A percentile compares a stretch with the other conserved stretches of the same genome.
phyloP scores from a whole-genome alignment of 2,113 vertebrate species.

The Ceyx cyanopectus region DNA sequence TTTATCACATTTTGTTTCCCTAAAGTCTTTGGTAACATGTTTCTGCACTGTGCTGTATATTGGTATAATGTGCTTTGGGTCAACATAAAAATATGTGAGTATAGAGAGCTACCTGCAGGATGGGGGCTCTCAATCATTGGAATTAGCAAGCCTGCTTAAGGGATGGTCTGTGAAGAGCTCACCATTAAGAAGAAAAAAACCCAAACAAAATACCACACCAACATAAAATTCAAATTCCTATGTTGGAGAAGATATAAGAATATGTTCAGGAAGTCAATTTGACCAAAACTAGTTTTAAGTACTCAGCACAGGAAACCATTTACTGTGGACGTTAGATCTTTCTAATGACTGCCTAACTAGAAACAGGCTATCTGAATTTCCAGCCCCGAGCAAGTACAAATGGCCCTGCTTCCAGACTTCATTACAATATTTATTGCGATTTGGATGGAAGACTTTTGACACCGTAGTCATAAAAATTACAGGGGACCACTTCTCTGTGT shows the following conservation, averaged over 20 bases:
- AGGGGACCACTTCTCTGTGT: slow-evolving; percentile 78
- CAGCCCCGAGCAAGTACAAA: slow-evolving; percentile 91
- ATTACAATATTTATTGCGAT: slow-evolving; percentile 95
- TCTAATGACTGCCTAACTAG: slow-evolving; percentile 99
- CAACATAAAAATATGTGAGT: not conserved
- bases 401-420: slow-evolving; percentile 90
- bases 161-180: not conserved
- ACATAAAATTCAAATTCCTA: not conserved
- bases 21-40: not conserved
- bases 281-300: slow-evolving; percentile 95
- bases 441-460: slow-evolving; percentile 95
- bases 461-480: slow-evolving; percentile 92
- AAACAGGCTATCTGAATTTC: slow-evolving; percentile 95
- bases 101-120: not conserved
- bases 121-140: not conserved
- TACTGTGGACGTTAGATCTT: slow-evolving; percentile 94
- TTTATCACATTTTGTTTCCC: not conserved
- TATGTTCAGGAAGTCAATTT: slow-evolving; percentile 95
- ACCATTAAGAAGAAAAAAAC: not conserved
- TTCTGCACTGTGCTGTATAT: not conserved
- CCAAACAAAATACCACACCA: not conserved
- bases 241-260: slow-evolving; percentile 80
- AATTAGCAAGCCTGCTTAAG: not conserved
- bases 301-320: slow-evolving; percentile 98
- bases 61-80: not conserved